These are phyloP conservation scores for Siniperca obscura DNA, from an alignment of 2,797 vertebrate species.

Conservation along the genomic window DNA sequence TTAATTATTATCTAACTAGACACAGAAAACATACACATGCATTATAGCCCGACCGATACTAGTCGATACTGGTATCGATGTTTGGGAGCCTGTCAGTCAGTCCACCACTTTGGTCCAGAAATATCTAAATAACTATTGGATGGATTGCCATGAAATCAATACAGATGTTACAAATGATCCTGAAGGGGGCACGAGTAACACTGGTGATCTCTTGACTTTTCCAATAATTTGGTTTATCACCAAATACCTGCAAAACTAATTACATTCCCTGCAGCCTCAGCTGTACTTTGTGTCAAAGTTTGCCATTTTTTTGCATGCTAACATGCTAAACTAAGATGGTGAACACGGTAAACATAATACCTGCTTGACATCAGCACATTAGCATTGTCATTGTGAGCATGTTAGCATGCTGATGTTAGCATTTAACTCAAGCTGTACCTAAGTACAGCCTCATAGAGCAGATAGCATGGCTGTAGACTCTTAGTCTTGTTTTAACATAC, in stretches of 20 bases:
- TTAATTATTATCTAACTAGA: neutral
- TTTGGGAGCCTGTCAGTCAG: neutral
- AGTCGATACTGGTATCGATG: neutral
- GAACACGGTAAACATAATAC: neutral
- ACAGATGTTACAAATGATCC: no score
- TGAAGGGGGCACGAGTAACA: no score
- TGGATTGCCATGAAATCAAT: neutral
- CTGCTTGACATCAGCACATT: neutral
- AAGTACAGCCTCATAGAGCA: neutral
- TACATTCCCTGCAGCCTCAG: no score
- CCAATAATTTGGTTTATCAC: no score
- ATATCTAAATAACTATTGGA: neutral
- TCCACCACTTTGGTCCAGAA: neutral
- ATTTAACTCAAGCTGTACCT: neutral
- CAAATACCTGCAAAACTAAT: no score
- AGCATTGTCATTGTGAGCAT: neutral
- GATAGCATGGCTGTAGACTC: neutral
- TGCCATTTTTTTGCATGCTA: no score
- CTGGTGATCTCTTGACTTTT: no score
- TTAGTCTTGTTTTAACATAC: neutral
- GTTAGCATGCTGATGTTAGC: neutral
- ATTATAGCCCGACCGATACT: neutral
- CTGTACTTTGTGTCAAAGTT: no score
- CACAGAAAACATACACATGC: neutral
- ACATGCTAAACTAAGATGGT: no score